phyloP scores from a whole-genome alignment of 2,113 vertebrate genomes.

The Mionectes macconnelli region DNA sequence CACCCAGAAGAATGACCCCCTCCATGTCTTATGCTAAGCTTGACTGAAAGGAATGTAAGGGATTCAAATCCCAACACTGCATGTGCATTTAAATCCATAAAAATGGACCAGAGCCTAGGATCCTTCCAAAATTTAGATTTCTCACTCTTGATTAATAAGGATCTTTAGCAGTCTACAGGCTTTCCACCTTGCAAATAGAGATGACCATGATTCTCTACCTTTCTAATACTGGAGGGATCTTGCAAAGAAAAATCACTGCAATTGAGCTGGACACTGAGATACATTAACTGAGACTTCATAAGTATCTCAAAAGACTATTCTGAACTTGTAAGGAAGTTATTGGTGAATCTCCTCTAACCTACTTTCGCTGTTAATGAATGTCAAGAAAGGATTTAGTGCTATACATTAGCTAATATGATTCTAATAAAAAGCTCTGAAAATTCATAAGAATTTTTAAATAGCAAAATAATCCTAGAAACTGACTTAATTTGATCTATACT shows the following conservation, averaged over 20 bases:
- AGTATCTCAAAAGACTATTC: background rate
- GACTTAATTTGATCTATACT: slow-evolving; percentile 6
- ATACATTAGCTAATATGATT: background rate
- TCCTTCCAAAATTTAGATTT: background rate
- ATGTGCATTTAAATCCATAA: background rate
- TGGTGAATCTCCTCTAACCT: background rate
- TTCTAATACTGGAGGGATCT: background rate
- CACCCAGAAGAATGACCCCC: background rate
- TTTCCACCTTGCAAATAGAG: background rate
- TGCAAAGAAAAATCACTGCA: background rate
- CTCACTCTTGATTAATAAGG: background rate
- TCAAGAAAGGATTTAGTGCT: background rate
- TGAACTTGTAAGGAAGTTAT: background rate
- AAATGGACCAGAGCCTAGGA: background rate
- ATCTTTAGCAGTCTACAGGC: background rate
- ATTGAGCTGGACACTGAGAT: background rate
- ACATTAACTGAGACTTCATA: background rate
- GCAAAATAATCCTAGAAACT: background rate
- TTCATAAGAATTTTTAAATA: background rate
- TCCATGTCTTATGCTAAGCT: background rate
- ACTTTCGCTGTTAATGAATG: background rate
- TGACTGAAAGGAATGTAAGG: background rate
- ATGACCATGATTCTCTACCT: background rate
- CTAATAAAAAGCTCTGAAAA: background rate
- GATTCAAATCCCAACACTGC: background rate